Evolutionary conservation across 2,113 vertebrate species (phyloP).

Genomic region (Vidua macroura): DNA sequence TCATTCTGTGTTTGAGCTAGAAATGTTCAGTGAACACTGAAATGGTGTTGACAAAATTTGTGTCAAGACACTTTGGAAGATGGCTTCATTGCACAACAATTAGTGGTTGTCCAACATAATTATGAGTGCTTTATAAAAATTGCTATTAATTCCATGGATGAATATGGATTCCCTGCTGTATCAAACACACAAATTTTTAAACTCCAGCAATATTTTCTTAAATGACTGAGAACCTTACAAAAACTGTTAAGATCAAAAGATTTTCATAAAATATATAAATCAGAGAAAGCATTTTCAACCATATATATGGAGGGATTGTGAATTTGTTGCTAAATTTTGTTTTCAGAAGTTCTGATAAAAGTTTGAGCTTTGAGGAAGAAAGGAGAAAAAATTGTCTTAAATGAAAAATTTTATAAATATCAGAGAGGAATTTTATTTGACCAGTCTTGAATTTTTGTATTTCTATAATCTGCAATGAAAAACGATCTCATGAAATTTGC

Average conservation of each 20-base stretch:
- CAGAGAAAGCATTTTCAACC: neutral
- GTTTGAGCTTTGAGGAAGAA: neutral
- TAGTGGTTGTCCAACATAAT: neutral
- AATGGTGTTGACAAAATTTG: neutral
- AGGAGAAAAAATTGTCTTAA: neutral
- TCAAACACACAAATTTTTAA: neutral
- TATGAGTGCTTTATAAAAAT: neutral
- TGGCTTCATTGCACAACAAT: neutral
- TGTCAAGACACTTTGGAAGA: neutral
- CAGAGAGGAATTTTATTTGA: neutral
- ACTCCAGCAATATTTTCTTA: neutral
- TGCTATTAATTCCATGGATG: neutral
- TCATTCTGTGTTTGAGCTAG: neutral
- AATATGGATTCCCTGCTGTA: neutral
- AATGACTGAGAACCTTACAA: neutral
- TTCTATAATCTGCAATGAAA: neutral
- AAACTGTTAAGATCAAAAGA: neutral
- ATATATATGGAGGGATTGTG: neutral
- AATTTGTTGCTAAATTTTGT: neutral
- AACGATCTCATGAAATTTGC: neutral
- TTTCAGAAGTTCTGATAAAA: neutral
- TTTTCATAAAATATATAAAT: neutral
- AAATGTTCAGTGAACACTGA: neutral
- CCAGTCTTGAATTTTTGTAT: neutral
- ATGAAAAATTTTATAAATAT: neutral